These are phyloP conservation scores for Pteronura brasiliensis DNA, from an alignment of 2,113 vertebrate species.

Conservation along the genomic window DNA sequence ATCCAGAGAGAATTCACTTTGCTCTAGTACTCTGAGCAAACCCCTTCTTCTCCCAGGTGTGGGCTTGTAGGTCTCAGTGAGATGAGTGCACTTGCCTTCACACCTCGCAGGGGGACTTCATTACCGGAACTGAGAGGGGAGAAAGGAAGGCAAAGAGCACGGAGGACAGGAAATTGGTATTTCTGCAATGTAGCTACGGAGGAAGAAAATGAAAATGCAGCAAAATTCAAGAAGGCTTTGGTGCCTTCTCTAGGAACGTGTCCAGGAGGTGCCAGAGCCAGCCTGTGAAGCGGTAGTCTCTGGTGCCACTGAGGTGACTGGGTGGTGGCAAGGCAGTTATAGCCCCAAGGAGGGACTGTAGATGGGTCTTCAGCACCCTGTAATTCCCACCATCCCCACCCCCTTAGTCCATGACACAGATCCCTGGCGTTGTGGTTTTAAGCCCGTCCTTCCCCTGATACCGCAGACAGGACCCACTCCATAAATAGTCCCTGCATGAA, in stretches of 20 bases:
- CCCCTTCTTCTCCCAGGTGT: background rate
- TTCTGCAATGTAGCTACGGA: background rate
- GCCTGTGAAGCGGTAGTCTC: fast-evolving
- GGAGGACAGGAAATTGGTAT: background rate
- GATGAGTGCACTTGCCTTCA: too few relatives aligned
- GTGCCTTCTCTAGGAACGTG: background rate
- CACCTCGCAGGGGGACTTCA: background rate
- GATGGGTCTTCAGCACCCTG: background rate
- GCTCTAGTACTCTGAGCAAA: background rate
- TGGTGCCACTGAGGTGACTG: too few relatives aligned
- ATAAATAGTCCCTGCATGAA: background rate
- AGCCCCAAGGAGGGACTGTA: fast-evolving
- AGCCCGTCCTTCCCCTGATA: background rate
- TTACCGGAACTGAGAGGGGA: too few relatives aligned
- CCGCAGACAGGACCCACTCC: fast-evolving
- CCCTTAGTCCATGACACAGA: background rate
- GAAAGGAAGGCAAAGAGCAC: background rate
- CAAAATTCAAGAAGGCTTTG: background rate
- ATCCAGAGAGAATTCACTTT: too few relatives aligned
- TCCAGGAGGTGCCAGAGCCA: background rate
- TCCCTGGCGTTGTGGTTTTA: too few relatives aligned
- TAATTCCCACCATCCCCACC: background rate
- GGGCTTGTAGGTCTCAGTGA: background rate
- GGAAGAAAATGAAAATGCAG: background rate
- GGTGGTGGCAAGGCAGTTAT: background rate